Evolutionary conservation across 2,797 vertebrate species (phyloP), one percentile per base, ranked within the genome.

Genomic region (Sparidentex hasta): DNA sequence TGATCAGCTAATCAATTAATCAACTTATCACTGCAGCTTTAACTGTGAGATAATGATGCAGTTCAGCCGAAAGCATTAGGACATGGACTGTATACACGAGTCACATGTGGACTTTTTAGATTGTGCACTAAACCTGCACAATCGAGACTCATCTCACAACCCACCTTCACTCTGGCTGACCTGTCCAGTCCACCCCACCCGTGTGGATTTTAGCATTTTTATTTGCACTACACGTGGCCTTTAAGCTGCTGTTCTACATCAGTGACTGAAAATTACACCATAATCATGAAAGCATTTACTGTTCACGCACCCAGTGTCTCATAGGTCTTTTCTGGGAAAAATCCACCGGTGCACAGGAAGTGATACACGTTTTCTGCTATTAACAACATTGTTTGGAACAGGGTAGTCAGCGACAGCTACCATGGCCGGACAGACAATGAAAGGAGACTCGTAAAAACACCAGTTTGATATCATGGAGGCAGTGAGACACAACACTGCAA

Each of bases 291-390:
- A 76, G 67, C 27, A 67, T 76, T 76, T 41, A 76, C 58, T 54
- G 74, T 57, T n/a, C 67, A 65, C 75, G 59, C 71, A 61, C 38
- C 46, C 2, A 23, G 48, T 65, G 85, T 65, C 73, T 84, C 78
- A 65, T 21, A 51, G 12, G 51, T 63, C 69, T 75, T 75, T 80
- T 71, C 67, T 47, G 52, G 67, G 73, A 83, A 86, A 73, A 78
- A 75, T 69, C 65, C 77, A 64, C 62, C 27, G 59, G 62, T 76
- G 46, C 59, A 81, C 51, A 89, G 85, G 85, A 92, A 74, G 80
- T 88, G 82, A 89, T 78, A 9, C 83, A 81, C 67, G 63, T 72
- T 84, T 78, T 78, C 65, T 83, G 76, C 54, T 63, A 78, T 72
- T 44, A 54, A 73, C 55, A 64, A 65, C 70, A 46, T 38, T 74